A percentile compares a stretch with the other conserved stretches of the same genome.
Conservation (phyloP, 2,113 vertebrate species). For the Epinephelus lanceolatus region DNA sequence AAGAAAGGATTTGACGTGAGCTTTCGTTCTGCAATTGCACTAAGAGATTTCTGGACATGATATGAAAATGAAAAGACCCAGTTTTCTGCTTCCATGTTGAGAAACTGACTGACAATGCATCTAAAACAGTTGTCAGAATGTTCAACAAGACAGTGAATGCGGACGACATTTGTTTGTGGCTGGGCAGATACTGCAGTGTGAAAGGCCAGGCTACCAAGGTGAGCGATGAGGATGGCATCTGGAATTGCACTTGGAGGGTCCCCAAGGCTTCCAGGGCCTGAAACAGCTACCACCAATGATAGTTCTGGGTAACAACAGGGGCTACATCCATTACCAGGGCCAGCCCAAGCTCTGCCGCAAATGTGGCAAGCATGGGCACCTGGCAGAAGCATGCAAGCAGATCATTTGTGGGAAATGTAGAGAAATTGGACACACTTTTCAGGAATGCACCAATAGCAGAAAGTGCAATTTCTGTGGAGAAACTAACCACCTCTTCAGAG, state of each 20-base stretch:
- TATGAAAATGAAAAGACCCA: too few species aligned
- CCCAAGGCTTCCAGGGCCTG: neutral
- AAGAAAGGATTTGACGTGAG: too few species aligned
- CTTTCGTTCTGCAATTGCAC: too few species aligned
- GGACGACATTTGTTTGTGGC: too few species aligned
- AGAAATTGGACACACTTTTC: neutral
- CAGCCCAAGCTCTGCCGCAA: slow-evolving; percentile 9
- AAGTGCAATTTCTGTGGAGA: too few species aligned
- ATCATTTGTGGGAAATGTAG: neutral
- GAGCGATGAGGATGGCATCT: slow-evolving; percentile 5
- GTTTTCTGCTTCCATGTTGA: too few species aligned
- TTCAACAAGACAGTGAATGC: too few species aligned
- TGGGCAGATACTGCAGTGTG: neutral
- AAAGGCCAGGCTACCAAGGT: slow-evolving; percentile 3
- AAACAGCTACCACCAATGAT: slow-evolving; percentile 6
- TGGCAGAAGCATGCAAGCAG: neutral
- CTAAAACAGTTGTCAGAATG: too few species aligned
- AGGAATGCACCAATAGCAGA: neutral
- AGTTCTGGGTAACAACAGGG: neutral
- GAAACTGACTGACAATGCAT: too few species aligned
- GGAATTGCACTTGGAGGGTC: slow-evolving; percentile 7
- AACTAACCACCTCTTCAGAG: too few species aligned
- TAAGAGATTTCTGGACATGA: too few species aligned
- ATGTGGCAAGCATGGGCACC: slow-evolving; percentile 9
- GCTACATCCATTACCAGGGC: slow-evolving; percentile 10